A percentile compares a stretch with the other conserved stretches of the same genome.
Conservation (phyloP, 2,797 vertebrate species). For the Silurus aristotelis region DNA sequence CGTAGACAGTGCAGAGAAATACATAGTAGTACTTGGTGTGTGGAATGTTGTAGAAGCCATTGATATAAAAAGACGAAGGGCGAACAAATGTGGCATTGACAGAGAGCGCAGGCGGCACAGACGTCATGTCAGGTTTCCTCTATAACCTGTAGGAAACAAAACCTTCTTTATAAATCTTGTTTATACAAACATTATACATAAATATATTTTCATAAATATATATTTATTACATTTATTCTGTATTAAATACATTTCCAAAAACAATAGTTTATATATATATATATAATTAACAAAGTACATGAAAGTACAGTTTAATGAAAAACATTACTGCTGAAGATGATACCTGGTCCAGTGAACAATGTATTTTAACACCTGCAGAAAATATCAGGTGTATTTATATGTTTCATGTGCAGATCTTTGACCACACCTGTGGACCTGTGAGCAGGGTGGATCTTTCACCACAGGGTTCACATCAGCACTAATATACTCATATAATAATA, state of each 20-base stretch:
- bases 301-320: neutral
- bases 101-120: neutral
- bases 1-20: slow-evolving; percentile 47
- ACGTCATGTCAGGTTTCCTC: slow-evolving; percentile 7
- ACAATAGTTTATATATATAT: neutral
- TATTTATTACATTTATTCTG: neutral
- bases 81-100: slow-evolving; percentile 19
- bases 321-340: neutral
- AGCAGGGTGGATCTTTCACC: neutral
- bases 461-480: no score
- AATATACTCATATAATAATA: neutral
- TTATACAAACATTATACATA: neutral
- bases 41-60: slow-evolving; percentile 43
- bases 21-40: slow-evolving; percentile 38
- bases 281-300: neutral
- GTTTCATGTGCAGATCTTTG: neutral
- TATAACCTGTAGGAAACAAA: slow-evolving; percentile 2
- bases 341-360: neutral
- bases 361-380: neutral
- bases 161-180: neutral
- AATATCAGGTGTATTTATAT: slow-evolving; percentile 7
- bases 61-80: slow-evolving; percentile 32
- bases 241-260: neutral
- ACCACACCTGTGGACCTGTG: neutral
- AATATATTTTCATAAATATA: neutral